Evolutionary conservation across 2,888 invertebrate genomes (phyloP).

Genomic region (Laspeyria flexula): DNA sequence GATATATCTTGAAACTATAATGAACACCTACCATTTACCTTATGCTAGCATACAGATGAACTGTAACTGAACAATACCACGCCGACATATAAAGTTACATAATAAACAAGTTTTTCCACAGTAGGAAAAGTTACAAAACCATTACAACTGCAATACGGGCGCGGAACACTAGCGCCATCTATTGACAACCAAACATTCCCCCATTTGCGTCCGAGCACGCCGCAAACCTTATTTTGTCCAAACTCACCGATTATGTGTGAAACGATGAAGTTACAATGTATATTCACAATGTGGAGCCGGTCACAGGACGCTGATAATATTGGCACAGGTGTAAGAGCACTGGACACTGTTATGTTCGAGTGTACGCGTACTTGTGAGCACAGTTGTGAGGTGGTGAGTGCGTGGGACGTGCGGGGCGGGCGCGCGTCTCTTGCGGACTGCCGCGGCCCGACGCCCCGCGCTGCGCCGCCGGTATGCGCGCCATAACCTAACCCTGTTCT

Average conservation of each 20-base stretch:
- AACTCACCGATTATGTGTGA: slow-evolving; percentile 43
- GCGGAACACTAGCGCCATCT: slow-evolving; percentile 71
- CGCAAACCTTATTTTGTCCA: slow-evolving; percentile 34
- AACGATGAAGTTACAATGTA: slow-evolving; percentile 16
- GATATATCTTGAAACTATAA: no score
- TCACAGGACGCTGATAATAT: slow-evolving; percentile 26
- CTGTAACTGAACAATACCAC: no score
- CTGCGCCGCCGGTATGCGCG: slow-evolving; percentile 61
- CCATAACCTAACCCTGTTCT: slow-evolving; percentile 59
- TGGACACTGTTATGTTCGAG: slow-evolving; percentile 34
- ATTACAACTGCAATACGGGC: slow-evolving; percentile 76
- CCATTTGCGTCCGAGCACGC: slow-evolving; percentile 18
- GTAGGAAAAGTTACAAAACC: slow-evolving; percentile 55
- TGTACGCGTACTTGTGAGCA: slow-evolving; percentile 40
- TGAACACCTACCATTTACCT: no score
- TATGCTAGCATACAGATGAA: no score
- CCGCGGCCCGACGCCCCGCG: slow-evolving; percentile 54
- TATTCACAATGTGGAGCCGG: slow-evolving; percentile 19
- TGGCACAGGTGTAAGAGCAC: slow-evolving; percentile 23
- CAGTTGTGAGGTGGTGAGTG: slow-evolving; percentile 27
- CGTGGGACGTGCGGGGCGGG: slow-evolving; percentile 49
- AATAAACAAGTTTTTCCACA: slow-evolving; percentile 48
- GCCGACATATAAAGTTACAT: slow-evolving; percentile 49
- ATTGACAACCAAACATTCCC: slow-evolving; percentile 45
- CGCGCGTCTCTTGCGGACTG: slow-evolving; percentile 65